These are phyloP conservation scores for Loris lydekkerianus DNA, from an alignment of 2,797 vertebrate genomes.

Conservation along the genomic window DNA sequence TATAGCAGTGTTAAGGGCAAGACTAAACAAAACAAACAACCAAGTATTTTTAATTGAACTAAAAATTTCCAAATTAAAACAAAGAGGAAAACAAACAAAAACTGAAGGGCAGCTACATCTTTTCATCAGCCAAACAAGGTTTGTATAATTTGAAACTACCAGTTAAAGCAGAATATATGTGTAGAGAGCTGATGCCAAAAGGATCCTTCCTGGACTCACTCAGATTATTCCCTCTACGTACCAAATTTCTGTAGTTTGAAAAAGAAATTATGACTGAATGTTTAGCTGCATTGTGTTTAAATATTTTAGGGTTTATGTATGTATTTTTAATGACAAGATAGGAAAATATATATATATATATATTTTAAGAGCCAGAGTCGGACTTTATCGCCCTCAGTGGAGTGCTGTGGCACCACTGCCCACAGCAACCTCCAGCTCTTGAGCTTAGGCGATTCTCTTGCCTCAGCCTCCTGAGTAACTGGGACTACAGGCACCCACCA, in stretches of 20 bases:
- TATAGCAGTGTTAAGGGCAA: neutral
- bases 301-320: neutral
- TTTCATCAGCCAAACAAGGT: neutral
- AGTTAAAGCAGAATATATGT: neutral
- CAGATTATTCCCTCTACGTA: neutral
- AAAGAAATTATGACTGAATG: slow-evolving; percentile 11
- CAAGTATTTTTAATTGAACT: slow-evolving; percentile 40
- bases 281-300: neutral
- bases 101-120: neutral
- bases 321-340: neutral
- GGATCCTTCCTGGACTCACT: neutral
- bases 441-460: too few species aligned
- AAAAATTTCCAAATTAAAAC: neutral
- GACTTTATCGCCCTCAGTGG: too few species aligned
- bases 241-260: neutral
- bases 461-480: too few species aligned
- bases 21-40: neutral
- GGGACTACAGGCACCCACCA: too few species aligned
- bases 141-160: neutral
- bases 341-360: neutral
- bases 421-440: too few species aligned
- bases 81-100: slow-evolving; percentile 12
- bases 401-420: too few species aligned
- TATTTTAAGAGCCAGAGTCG: too few species aligned
- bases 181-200: neutral